A percentile compares a stretch with the other conserved stretches of the same genome.
Conservation (phyloP, 2,113 vertebrate species). For the Clupea harengus region DNA sequence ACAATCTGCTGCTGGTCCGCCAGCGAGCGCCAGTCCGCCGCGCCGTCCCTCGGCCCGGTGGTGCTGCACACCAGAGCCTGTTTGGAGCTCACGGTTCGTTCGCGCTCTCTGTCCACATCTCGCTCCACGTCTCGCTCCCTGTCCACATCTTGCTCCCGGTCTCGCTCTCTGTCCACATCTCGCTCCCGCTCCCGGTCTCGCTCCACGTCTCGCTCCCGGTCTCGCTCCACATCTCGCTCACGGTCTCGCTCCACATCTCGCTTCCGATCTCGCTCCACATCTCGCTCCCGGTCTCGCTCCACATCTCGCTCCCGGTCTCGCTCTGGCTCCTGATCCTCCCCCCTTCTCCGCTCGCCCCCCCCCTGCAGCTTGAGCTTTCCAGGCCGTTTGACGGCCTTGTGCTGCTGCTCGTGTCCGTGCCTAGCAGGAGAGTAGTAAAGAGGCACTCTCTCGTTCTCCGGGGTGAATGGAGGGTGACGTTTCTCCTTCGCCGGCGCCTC, state of each 20-base stretch:
- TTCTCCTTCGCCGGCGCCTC: conserved; percentile 47
- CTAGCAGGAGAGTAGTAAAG: conserved; percentile 68
- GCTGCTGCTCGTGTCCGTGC: conserved; percentile 58
- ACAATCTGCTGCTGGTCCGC: neutral
- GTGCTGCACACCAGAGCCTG: conserved; percentile 5
- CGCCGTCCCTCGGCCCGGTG: conserved; percentile 11
- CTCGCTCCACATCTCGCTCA: conserved; percentile 23
- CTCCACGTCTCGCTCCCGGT: neutral
- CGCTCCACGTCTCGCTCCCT: neutral
- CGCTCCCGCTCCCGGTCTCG: conserved; percentile 24
- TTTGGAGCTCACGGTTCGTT: neutral
- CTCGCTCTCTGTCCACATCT: conserved; percentile 21
- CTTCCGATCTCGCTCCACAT: conserved; percentile 16
- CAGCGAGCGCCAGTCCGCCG: conserved; percentile 8
- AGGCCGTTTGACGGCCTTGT: conserved; percentile 62
- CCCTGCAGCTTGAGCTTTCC: conserved; percentile 46
- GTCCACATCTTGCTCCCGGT: conserved; percentile 26
- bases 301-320: conserved; percentile 22
- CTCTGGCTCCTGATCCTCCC: conserved; percentile 25
- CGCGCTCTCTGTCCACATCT: conserved; percentile 23
- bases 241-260: conserved; percentile 14
- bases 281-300: conserved; percentile 8
- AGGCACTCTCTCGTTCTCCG: conserved; percentile 63
- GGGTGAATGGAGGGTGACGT: conserved; percentile 51
- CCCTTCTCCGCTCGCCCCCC: neutral